phyloP scores from a whole-genome alignment of 2,113 vertebrate species.

The Erythrolamprus reginae region DNA sequence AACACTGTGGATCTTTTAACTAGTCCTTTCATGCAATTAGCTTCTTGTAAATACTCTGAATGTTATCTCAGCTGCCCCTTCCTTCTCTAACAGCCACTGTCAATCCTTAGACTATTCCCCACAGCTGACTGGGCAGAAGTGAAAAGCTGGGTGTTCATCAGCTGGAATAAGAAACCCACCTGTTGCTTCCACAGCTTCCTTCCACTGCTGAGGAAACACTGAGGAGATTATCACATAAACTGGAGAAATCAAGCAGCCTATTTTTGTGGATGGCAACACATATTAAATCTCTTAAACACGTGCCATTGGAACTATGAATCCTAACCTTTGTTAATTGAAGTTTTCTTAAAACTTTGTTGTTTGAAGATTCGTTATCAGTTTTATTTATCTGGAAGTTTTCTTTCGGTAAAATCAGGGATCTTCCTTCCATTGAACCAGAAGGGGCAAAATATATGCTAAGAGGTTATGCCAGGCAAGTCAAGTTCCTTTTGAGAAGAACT shows the following conservation, averaged over 20 bases:
- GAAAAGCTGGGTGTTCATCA: neutral
- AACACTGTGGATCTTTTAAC: neutral
- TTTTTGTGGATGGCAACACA: neutral
- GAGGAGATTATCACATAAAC: neutral
- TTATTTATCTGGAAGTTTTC: neutral
- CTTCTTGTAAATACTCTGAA: neutral
- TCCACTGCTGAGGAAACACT: neutral
- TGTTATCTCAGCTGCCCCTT: constrained; percentile 1
- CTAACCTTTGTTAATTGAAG: neutral
- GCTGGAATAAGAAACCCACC: neutral
- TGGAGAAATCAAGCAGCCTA: neutral
- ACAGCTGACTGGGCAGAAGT: neutral
- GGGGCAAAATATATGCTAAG: neutral
- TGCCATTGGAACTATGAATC: neutral
- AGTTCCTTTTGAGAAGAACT: neutral
- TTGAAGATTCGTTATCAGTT: neutral
- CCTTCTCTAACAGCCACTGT: neutral
- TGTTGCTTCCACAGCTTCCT: neutral
- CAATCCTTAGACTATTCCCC: neutral
- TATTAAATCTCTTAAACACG: neutral
- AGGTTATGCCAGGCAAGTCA: neutral
- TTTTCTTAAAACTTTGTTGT: neutral
- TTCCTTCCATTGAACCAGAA: neutral
- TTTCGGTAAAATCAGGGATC: neutral
- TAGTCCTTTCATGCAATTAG: neutral